A percentile compares a stretch with the other conserved stretches of the same genome.
Evolutionary conservation across 1,140 invertebrate species (phyloP).

Genomic region (Chlorops oryzae): DNA sequence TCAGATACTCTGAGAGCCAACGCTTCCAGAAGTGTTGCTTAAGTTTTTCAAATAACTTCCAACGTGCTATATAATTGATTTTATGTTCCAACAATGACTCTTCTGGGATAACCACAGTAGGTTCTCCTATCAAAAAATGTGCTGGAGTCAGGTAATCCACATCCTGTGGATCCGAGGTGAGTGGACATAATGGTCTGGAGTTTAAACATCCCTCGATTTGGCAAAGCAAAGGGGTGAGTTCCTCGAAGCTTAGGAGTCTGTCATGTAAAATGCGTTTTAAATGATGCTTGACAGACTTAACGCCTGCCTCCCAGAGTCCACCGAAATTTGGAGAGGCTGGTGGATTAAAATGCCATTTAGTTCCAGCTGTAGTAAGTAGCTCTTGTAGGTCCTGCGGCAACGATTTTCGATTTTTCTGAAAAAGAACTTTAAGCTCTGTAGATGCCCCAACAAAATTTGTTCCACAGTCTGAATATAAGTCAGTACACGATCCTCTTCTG

Average conservation of each 20-base stretch:
- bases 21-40: constrained; percentile 25
- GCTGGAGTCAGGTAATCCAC: constrained; percentile 32
- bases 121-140: constrained; percentile 44
- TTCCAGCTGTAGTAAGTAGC: constrained; percentile 5
- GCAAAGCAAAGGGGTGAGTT: constrained; percentile 22
- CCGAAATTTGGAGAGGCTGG: constrained; percentile 29
- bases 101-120: constrained; percentile 23
- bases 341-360: constrained; percentile 25
- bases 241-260: constrained; percentile 25
- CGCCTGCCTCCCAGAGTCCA: constrained; percentile 32
- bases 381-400: neutral
- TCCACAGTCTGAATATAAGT: constrained; percentile 23
- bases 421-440: neutral
- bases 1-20: constrained; percentile 12
- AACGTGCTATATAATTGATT: constrained; percentile 15
- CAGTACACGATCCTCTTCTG: constrained; percentile 17
- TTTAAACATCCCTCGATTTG: constrained; percentile 32
- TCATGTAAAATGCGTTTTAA: constrained; percentile 21
- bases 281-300: constrained; percentile 32
- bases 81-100: neutral
- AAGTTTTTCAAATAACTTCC: constrained; percentile 20
- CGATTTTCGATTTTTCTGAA: neutral
- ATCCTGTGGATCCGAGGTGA: constrained; percentile 31
- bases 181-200: constrained; percentile 26
- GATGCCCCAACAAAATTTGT: constrained; percentile 25